phyloP scores from a whole-genome alignment of 2,797 vertebrate species.

The Notolabrus celidotus region DNA sequence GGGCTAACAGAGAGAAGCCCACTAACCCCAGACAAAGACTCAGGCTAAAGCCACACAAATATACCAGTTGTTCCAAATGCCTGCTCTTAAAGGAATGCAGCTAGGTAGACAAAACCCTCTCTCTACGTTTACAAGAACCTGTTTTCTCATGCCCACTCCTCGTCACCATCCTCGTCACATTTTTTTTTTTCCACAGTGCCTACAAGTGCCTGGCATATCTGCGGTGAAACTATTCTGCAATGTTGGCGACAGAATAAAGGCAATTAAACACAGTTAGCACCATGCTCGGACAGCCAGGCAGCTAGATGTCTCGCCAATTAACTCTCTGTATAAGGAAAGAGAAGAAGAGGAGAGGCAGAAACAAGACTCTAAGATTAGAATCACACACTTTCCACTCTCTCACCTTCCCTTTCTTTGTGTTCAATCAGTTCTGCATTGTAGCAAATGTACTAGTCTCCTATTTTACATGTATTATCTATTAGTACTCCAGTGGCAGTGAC shows the following conservation, averaged over 20 bases:
- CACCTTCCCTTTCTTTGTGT: conserved; percentile 36
- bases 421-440: conserved; percentile 64
- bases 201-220: conserved; percentile 58
- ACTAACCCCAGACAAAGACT: conserved; percentile 74
- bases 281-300: conserved; percentile 61
- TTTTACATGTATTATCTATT: conserved; percentile 58
- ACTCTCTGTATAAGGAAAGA: conserved; percentile 59
- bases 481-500: conserved; percentile 49
- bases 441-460: conserved; percentile 30
- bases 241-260: conserved; percentile 70
- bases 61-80: conserved; percentile 76
- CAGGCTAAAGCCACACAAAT: conserved; percentile 70
- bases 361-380: conserved; percentile 48
- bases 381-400: conserved; percentile 42
- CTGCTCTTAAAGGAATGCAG: conserved; percentile 72
- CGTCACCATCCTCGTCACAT: conserved; percentile 36
- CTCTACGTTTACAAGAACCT: conserved; percentile 59
- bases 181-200: conserved; percentile 56
- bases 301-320: conserved; percentile 76
- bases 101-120: conserved; percentile 73
- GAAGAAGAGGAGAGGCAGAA: conserved; percentile 28
- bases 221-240: conserved; percentile 61
- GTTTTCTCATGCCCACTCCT: conserved; percentile 44
- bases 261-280: conserved; percentile 78
- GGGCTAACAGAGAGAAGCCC: conserved; percentile 76